Conservation (phyloP, 2,888 invertebrate species). For the Pyrrhia umbra region DNA sequence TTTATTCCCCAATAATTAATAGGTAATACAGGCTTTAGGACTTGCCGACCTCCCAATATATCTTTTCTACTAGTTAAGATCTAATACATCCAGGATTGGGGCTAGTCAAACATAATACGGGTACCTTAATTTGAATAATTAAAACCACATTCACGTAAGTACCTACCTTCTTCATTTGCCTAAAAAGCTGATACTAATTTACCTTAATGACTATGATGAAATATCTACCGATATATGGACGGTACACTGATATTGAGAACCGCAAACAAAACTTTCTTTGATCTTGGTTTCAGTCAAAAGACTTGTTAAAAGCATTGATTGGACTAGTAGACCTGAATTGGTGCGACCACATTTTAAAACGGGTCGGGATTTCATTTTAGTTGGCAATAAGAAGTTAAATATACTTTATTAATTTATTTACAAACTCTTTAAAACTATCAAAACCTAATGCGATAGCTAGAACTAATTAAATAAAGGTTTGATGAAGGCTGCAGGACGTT, state of each 20-base stretch:
- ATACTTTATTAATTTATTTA: too few relatives aligned
- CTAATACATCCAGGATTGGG: constrained; percentile 2
- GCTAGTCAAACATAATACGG: background rate
- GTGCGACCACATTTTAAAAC: background rate
- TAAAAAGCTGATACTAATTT: constrained; percentile 29
- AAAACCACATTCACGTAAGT: constrained; percentile 23
- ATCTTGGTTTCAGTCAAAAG: constrained; percentile 37
- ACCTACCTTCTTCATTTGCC: constrained; percentile 2
- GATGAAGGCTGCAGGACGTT: too few relatives aligned
- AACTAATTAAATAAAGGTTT: too few relatives aligned
- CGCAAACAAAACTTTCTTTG: constrained; percentile 40
- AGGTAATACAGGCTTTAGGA: too few relatives aligned
- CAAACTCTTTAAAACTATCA: too few relatives aligned
- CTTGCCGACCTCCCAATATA: background rate
- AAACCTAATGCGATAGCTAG: too few relatives aligned
- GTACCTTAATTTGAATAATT: constrained; percentile 23
- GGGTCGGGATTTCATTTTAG: background rate
- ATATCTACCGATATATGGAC: constrained; percentile 17
- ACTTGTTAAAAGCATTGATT: too few relatives aligned
- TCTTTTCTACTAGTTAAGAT: background rate
- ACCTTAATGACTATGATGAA: constrained; percentile 35
- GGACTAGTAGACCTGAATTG: too few relatives aligned
- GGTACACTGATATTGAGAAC: constrained; percentile 16
- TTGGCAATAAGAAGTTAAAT: too few relatives aligned
- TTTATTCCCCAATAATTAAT: too few relatives aligned